phyloP scores from a whole-genome alignment of 1,140 invertebrate genomes.

The Musca vetustissima region DNA sequence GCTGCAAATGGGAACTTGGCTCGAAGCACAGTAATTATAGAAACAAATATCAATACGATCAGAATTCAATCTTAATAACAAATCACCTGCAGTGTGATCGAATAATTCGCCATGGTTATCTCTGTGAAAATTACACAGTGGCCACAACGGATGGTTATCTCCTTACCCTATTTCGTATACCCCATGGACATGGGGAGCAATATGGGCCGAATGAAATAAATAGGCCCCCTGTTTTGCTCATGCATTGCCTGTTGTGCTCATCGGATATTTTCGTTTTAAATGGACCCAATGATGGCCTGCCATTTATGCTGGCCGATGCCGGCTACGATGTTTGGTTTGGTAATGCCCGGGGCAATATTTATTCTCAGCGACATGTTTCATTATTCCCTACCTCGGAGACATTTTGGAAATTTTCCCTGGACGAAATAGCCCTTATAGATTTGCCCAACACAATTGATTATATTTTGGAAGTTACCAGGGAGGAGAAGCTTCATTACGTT shows the following conservation, averaged over 20 bases:
- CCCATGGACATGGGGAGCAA: conserved; percentile 34
- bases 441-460: conserved; percentile 63
- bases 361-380: conserved; percentile 52
- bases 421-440: conserved; percentile 64
- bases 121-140: conserved; percentile 50
- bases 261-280: conserved; percentile 41
- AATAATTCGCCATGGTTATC: conserved; percentile 47
- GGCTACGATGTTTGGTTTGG: conserved; percentile 68
- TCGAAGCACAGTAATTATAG: no score
- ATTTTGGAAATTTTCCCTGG: conserved; percentile 65
- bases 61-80: no score
- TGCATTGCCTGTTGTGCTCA: conserved; percentile 39
- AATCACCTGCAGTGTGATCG: conserved; percentile 35
- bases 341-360: conserved; percentile 47
- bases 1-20: no score
- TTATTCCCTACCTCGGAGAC: conserved; percentile 55
- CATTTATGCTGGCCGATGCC: conserved; percentile 39
- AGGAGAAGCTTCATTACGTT: conserved; percentile 60
- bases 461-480: conserved; percentile 55
- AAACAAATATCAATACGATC: no score
- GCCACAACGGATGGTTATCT: conserved; percentile 65
- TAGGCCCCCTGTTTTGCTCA: conserved; percentile 34
- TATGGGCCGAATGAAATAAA: conserved; percentile 33
- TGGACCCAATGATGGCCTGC: conserved; percentile 38
- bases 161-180: conserved; percentile 62